Conservation (phyloP, 2,113 vertebrate species). For the Rhinopomastus cyanomelas region DNA sequence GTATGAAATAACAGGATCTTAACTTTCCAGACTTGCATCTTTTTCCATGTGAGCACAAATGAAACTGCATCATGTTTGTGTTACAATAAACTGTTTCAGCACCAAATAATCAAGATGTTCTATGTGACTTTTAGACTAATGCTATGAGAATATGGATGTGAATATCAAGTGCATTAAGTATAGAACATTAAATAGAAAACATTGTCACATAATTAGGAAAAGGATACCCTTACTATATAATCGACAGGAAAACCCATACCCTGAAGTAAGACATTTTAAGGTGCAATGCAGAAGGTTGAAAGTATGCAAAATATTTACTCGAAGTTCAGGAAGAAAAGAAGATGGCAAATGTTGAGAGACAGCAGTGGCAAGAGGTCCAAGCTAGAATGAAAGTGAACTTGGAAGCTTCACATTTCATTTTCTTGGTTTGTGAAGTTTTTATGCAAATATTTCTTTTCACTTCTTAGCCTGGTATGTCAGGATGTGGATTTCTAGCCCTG, state of each 20-base stretch:
- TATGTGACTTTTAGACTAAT: not conserved
- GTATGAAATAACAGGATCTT: not conserved
- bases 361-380: not conserved
- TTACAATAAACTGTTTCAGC: not conserved
- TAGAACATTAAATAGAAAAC: not conserved
- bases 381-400: not conserved
- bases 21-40: not conserved
- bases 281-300: not conserved
- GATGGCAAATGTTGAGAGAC: not conserved
- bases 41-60: not conserved
- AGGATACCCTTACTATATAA: not conserved
- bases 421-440: not conserved
- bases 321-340: not conserved
- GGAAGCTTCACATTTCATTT: not conserved
- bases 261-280: not conserved
- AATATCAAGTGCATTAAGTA: not conserved
- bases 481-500: not conserved
- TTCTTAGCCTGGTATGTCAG: not conserved
- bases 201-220: not conserved
- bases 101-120: not conserved
- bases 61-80: not conserved
- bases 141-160: not conserved
- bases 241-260: not conserved
- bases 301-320: not conserved
- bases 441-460: not conserved